Evolutionary conservation across 2,888 invertebrate genomes (phyloP), one percentile per base, ranked within the genome.

Genomic region (Andrena bucephala): DNA sequence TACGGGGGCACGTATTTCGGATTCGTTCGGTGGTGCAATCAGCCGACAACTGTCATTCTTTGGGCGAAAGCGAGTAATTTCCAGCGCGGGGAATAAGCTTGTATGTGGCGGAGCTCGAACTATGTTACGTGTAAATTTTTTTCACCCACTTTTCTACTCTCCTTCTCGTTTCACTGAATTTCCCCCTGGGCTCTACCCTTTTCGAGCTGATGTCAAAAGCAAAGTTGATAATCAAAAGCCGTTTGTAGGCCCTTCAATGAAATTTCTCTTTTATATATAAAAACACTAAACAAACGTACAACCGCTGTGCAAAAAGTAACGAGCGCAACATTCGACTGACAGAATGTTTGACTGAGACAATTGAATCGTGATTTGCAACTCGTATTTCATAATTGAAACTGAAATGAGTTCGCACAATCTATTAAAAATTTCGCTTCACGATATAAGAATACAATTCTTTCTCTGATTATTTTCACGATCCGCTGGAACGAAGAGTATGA

Each of bases 21-120:
- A 60, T 50, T 74, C 66, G 68, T 70, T 79, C 31, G 57, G 6
- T 42, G 10, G 31, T 36, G 42, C 60, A 80, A 79, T 80, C 66
- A 70, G 60, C n/a, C 50, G 67, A 67, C 57, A 62, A 70, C 27
- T 50, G 60, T 57, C 60, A 60, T 75, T 54, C 70, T 71, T 82
- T 67, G n/a, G 1, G 31, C 62, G 48, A 42, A 36, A 52, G 27
- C 48, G 66, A 59, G 57, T 73, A 67, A 79, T 79, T 79, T 74
- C 66, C 29, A 27, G 54, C 66, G 20, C 16, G 33, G 5, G 36
- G 71, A 70, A 82, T 82, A 71, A 74, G 62, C 79, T 24, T 2
- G 57, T 24, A 66, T n/a, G 20, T 5, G 24, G 20, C n/a, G 20
- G 13, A 10, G 24, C 33, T 2, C 20, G 10, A 31, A 66, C 5